Conservation (phyloP, 1,140 invertebrate genomes). For the Micrasema longulum region DNA sequence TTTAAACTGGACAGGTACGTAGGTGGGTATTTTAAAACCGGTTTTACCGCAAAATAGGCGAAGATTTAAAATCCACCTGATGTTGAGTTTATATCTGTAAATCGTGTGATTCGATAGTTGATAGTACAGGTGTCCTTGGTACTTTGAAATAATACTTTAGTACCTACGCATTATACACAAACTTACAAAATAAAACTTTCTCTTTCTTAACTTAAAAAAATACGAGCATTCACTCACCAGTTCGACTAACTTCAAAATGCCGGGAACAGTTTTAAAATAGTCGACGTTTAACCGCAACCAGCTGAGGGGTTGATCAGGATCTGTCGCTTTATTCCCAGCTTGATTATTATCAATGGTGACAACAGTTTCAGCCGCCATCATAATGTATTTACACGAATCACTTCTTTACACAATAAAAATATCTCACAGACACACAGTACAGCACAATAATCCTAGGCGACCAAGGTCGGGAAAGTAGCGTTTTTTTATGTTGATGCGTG, state of each 20-base stretch:
- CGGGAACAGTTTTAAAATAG: slow-evolving; percentile 73
- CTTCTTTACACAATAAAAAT: slow-evolving; percentile 27
- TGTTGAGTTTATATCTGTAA: not conserved
- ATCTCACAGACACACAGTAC: slow-evolving; percentile 16
- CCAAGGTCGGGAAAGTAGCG: not conserved
- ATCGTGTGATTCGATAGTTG: not conserved
- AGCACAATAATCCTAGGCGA: not conserved
- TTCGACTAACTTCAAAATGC: slow-evolving; percentile 71
- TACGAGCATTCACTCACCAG: slow-evolving; percentile 65
- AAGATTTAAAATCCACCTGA: not conserved
- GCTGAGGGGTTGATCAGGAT: slow-evolving; percentile 64
- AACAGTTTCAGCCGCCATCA: slow-evolving; percentile 77
- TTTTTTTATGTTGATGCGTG: slow-evolving; percentile 13
- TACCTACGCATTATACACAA: not conserved
- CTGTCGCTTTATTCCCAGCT: slow-evolving; percentile 66
- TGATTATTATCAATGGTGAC: slow-evolving; percentile 73
- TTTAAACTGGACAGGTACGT: too few species aligned
- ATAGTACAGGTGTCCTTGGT: not conserved
- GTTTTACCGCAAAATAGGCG: not conserved
- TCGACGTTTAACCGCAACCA: slow-evolving; percentile 72
- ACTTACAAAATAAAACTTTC: not conserved
- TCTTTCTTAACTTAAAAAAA: not conserved
- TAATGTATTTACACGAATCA: slow-evolving; percentile 55
- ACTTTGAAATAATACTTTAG: not conserved
- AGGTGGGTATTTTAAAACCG: too few species aligned